Percentiles rank a stretch among this genome's conserved stretches.
Evolutionary conservation across 2,113 vertebrate genomes (phyloP).

Genomic region (Orthonyx spaldingii): DNA sequence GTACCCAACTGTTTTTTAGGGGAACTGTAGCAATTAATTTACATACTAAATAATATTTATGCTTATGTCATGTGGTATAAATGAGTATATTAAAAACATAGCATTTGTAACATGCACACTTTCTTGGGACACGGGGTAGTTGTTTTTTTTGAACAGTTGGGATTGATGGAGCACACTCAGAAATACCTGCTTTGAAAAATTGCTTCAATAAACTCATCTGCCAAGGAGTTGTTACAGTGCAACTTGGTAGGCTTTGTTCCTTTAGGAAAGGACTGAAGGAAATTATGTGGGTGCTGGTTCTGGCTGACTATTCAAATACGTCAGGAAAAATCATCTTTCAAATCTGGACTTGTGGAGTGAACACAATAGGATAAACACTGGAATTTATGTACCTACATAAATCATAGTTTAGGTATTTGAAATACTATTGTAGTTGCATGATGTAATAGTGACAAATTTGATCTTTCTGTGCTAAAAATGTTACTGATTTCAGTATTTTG

Average conservation of each 20-base stretch:
- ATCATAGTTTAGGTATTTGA: background rate
- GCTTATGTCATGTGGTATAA: slow-evolving; percentile 26
- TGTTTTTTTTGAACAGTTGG: slow-evolving; percentile 19
- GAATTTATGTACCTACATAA: background rate
- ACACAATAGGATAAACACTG: background rate
- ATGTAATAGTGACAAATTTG: background rate
- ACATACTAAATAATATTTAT: background rate
- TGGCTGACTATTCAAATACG: background rate
- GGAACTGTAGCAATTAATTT: slow-evolving; percentile 30
- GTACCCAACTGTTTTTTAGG: background rate
- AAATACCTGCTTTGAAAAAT: slow-evolving; percentile 17
- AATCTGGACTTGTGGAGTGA: background rate
- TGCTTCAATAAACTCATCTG: slow-evolving; percentile 12
- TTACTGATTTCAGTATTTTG: background rate
- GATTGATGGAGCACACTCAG: background rate
- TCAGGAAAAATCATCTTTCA: background rate
- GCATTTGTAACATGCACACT: background rate
- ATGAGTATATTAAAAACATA: background rate
- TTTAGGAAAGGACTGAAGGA: background rate
- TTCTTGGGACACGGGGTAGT: background rate
- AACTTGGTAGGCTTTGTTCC: background rate
- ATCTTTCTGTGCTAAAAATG: background rate
- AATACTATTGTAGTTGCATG: background rate
- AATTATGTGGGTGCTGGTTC: rapidly evolving
- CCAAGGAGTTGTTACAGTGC: background rate